Conservation (phyloP, 1,140 invertebrate species). For the Cyclargus thomasi region DNA sequence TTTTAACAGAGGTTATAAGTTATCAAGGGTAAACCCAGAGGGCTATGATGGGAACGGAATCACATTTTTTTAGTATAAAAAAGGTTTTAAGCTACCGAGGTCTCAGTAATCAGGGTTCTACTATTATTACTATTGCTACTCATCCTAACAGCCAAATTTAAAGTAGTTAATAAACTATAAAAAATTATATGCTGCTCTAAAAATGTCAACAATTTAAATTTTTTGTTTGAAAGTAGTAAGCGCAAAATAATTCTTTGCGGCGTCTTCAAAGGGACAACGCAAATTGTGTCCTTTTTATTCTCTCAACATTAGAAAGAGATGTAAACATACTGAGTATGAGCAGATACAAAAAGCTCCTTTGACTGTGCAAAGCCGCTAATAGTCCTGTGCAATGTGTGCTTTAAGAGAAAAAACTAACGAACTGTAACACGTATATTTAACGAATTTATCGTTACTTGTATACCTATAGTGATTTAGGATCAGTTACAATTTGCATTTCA, state of each 20-base stretch:
- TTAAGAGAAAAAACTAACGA: slow-evolving; percentile 7
- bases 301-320: slow-evolving; percentile 5
- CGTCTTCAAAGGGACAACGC: slow-evolving; percentile 2
- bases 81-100: no score
- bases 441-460: slow-evolving; percentile 15
- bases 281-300: not conserved
- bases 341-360: not conserved
- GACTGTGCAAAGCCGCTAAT: slow-evolving; percentile 9
- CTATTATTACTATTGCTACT: no score
- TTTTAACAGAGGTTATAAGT: no score
- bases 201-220: not conserved
- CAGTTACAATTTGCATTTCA: not conserved
- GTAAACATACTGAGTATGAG: slow-evolving; percentile 9
- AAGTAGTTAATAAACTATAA: no score
- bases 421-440: slow-evolving; percentile 11
- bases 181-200: no score
- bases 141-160: no score
- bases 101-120: no score
- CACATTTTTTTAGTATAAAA: no score
- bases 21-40: no score
- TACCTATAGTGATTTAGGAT: not conserved
- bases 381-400: slow-evolving; percentile 2
- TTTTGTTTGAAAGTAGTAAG: slow-evolving; percentile 1
- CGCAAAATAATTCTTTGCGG: slow-evolving; percentile 10
- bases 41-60: no score